Base-by-base conservation (phyloP, 2,888 invertebrate genomes). In the Agrochola lota region DNA sequence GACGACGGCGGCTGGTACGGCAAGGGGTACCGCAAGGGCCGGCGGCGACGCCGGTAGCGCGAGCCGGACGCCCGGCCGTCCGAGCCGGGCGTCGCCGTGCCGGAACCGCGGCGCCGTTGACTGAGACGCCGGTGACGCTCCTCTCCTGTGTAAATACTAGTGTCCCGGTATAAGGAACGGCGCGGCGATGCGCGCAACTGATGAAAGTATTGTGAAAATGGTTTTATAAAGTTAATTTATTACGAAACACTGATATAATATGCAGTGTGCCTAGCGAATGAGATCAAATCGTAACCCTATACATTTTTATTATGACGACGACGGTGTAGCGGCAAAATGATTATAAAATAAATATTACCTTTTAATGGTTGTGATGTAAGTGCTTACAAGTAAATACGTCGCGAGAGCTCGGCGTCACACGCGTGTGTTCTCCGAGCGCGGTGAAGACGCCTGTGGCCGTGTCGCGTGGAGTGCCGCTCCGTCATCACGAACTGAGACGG, bases 1-100 rank as follows among this genome's bases (percentile, higher is more conserved):
- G 94, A 91, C 90, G 92, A 90, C 85, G 93, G 92, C 89, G 98
- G 98, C 71, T 99, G 98, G 99, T 98, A 98, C 95, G 98, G 99
- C 83, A 98, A 98, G 96, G 99, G 99, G 12, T 98, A 98, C 94
- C 97, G 98, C 88, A 98, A 98, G 95, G 97, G 97, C 67, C 97
- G 97, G 68, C 97, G 97, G 85, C 93, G 95, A 60, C 96, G 96
- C 85, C 96, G 97, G 95, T 95, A 95, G 94, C 94, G 85, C 62
- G 57, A 71, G 88, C 81, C 74, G 78, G 74, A 63, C 82, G 83
- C 91, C 84, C 94, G 77, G 68, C 49, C 75, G 20, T 0, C n/a
- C 43, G 60, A 15, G 93, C 90, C 87, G 89, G 70, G 80, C 81
- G 77, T 70, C 78, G 80, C 40, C 62, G 74, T 40, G 35, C 40